A percentile compares a stretch with the other conserved stretches of the same genome.
Conservation (phyloP, 2,113 vertebrate genomes). For the Nanger granti region DNA sequence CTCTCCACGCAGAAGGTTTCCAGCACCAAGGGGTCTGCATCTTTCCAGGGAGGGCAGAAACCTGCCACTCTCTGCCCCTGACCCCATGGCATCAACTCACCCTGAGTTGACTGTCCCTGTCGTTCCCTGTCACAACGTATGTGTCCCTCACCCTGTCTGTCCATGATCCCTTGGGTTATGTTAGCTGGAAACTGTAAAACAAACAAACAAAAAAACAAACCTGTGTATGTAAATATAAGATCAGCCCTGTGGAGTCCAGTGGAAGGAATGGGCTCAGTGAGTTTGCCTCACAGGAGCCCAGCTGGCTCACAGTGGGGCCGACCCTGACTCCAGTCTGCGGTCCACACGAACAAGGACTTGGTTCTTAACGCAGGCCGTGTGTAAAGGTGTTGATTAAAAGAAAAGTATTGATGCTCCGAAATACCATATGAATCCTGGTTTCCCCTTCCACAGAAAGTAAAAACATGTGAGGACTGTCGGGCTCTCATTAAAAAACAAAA, state of each 20-base stretch:
- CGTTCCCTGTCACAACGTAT: fast-evolving
- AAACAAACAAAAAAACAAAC: background rate
- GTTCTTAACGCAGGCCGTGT: background rate
- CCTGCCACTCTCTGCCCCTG: background rate
- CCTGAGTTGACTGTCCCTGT: fast-evolving
- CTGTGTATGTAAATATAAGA: background rate
- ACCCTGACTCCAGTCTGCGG: background rate
- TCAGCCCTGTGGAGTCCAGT: background rate
- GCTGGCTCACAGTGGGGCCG: background rate
- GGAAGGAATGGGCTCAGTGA: background rate
- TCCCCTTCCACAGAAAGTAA: background rate
- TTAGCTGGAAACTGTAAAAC: background rate
- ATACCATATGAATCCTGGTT: background rate
- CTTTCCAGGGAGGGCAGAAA: background rate
- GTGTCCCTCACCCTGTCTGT: background rate
- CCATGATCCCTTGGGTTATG: background rate
- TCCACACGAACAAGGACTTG: fast-evolving
- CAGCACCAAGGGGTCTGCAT: background rate
- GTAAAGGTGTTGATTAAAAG: background rate
- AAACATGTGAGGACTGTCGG: background rate
- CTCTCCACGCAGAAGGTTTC: background rate
- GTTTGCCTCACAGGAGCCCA: background rate
- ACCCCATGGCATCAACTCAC: background rate
- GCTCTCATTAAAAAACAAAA: background rate
- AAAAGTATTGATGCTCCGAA: background rate